Evolutionary conservation across 1,140 invertebrate species (phyloP).

Genomic region (Andricus grossulariae): DNA sequence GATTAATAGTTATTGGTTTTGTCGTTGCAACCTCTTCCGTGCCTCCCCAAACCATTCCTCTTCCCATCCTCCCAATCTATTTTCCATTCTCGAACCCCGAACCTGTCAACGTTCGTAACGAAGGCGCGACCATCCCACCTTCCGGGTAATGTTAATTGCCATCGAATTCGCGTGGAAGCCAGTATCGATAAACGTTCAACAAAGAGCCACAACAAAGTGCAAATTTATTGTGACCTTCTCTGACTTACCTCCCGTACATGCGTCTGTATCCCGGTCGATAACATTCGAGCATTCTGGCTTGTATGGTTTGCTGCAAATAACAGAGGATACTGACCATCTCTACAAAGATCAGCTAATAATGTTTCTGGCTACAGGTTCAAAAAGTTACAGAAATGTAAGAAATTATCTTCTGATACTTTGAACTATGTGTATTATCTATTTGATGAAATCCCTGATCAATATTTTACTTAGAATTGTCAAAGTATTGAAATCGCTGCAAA

Average conservation of each 20-base stretch:
- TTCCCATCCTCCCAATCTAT: constrained; percentile 12
- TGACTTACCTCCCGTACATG: background rate
- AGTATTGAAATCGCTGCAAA: no score
- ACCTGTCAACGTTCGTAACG: constrained; percentile 23
- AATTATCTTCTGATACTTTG: no score
- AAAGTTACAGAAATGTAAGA: no score
- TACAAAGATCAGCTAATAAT: no score
- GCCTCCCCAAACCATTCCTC: constrained; percentile 34
- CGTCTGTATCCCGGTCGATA: no score
- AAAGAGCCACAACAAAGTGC: constrained; percentile 6
- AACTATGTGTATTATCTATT: no score
- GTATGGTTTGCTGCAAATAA: no score
- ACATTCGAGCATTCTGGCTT: no score
- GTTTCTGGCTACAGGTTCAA: no score
- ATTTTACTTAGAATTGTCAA: no score
- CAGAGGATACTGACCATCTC: no score
- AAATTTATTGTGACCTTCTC: background rate
- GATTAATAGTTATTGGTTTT: constrained; percentile 73
- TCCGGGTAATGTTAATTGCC: constrained; percentile 14
- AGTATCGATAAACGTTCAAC: constrained; percentile 1
- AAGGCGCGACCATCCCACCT: constrained; percentile 7
- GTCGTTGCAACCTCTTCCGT: constrained; percentile 51
- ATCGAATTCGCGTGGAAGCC: background rate
- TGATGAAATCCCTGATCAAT: no score
- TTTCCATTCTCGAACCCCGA: background rate